A percentile compares a stretch with the other conserved stretches of the same genome.
phyloP scores from a whole-genome alignment of 2,888 invertebrate species.

The Polydrusus pterygomalis region DNA sequence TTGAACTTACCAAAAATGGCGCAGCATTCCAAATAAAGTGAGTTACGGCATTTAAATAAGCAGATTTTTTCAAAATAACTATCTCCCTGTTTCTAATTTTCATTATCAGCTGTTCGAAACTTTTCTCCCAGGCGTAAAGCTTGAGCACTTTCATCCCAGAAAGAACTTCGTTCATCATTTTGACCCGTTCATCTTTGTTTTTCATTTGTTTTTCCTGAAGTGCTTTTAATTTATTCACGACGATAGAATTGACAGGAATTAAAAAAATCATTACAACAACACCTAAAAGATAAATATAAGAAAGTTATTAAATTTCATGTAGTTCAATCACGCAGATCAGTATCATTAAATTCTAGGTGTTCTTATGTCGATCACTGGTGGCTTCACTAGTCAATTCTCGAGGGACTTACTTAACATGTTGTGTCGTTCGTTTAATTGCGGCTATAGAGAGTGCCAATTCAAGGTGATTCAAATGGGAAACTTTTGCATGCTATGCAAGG shows the following conservation, averaged over 20 bases:
- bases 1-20: conserved; percentile 75
- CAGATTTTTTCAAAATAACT: conserved; percentile 74
- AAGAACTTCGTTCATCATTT: conserved; percentile 76
- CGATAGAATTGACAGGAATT: conserved; percentile 73
- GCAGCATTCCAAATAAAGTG: conserved; percentile 78
- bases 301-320: no score
- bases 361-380: neutral
- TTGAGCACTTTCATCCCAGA: conserved; percentile 78
- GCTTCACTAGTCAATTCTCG: neutral
- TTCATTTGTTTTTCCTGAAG: conserved; percentile 74
- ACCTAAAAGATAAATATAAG: conserved; percentile 69
- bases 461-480: no score
- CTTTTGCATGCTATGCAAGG: no score
- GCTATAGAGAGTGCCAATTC: no score
- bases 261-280: conserved; percentile 74
- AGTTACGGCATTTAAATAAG: conserved; percentile 74
- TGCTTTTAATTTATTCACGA: conserved; percentile 72
- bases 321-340: no score
- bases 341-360: no score
- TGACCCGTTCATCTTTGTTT: conserved; percentile 75
- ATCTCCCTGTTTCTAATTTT: conserved; percentile 76
- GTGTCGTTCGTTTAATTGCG: no score
- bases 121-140: conserved; percentile 78
- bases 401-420: no score
- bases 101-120: conserved; percentile 76